Evolutionary conservation across 2,113 vertebrate genomes (phyloP), one percentile per base, ranked within the genome.

Genomic region (Neofelis nebulosa): DNA sequence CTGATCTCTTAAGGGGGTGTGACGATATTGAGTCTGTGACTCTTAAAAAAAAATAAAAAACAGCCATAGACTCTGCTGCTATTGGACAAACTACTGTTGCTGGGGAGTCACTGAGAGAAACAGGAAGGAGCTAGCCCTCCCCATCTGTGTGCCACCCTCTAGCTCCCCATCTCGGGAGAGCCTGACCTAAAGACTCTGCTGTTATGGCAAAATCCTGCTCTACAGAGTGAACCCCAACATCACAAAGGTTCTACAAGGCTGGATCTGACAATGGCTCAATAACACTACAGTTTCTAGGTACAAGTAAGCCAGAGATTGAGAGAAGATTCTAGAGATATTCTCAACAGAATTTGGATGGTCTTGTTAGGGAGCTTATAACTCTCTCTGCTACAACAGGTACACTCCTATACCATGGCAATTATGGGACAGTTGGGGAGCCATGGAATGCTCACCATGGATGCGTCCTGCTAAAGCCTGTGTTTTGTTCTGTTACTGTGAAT

Each of bases 1-100:
- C 10, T 48, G 31, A 38, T n/a, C 31, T 57, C 41, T 31, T 9
- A 13, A 10, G 27, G 11, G 18, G 0, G 4, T 5, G 0, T 0
- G 3, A 29, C 2, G 5, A 65, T 50, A 15, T 25, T 29, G 6
- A 12, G 52, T 50, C 6, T 61, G 57, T 61, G 57, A 61, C 57
- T 61, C 21, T 21, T 61, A 23, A 61, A 61, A 50, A 50, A 14
- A 50, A 61, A 23, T 23, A 50, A 14, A 50, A 61, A 61, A 23
- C 0, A 23, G 2, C 57, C 3, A 7, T 61, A 23, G 10, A 41
- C 27, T 45, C 19, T 21, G 8, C 21, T 27, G 52, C 25, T 90
- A 6, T 3, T 18, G 25, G 10, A 48, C 19, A 57, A 52, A 57
- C 1, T 18, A 16, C 23, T 71, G 15, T 33, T 23, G 21, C 69